Base-by-base conservation (phyloP, 2,113 vertebrate species). In the Prolemur simus region DNA sequence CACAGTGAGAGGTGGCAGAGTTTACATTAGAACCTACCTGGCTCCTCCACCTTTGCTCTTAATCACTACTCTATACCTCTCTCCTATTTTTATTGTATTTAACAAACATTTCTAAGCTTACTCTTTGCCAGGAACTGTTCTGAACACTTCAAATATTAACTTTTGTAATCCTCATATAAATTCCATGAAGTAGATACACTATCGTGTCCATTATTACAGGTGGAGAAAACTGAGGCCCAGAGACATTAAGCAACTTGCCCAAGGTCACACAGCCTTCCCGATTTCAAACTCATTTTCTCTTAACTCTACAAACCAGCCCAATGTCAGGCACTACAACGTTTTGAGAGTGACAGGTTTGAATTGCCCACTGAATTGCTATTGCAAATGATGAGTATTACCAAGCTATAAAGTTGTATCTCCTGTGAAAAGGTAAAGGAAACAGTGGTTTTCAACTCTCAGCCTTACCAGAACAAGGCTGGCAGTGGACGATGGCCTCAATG, bases 11-110 rank as follows among this genome's bases (percentile, higher is more conserved):
- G 23, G 4, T 49, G 34, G 34, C 60, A 68, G 92, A 63, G 15
- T 18, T 66, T 47, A 17, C 4, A 11, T 5, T 2, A 63, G 58
- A 47, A 20, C 21, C 18, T 20, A 14, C 81, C 88, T 34, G 3
- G 7, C 5, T 63, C 58, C 47, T n/a, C 1, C 8, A 5, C 11
- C 52, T 39, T 27, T 27, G 23, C 52, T 42, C 58, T 29, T 27
- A 32, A 7, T 10, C 58, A 39, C 20, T 25, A 2, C 17, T 34
- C 58, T 4, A 2, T 14, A 39, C 5, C 2, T 0, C 45, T 20
- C 23, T 3, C 29, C 56, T 49, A 52, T 15, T 27, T 32, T 42
- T 56, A 56, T 82, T 56, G 37, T 45, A 25, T 93, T 76, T 58
- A 52, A 87, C 42, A 91, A 77, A 32, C 3, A 69, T 58, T 39